Evolutionary conservation across 2,113 vertebrate genomes (phyloP), one percentile per base, ranked within the genome.

Genomic region (Callocephalon fimbriatum): DNA sequence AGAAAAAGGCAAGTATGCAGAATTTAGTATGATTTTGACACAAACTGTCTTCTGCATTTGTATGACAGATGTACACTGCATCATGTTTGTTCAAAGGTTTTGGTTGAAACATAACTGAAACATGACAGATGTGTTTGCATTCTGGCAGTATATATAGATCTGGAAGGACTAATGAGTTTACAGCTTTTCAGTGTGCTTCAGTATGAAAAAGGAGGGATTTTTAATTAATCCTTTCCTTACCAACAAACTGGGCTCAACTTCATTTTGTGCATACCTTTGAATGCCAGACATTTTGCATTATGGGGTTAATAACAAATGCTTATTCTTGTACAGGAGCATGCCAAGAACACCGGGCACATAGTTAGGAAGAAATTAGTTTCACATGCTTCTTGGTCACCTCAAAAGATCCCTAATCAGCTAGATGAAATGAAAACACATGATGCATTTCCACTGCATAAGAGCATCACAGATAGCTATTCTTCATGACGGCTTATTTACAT

Each of bases 301-400:
- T 6, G 26, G 71, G 86, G 97, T 96, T 97, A 96, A 97, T 93
- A 94, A 91, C 90, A 93, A 96, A 90, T 66, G 88, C 83, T 96
- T 96, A 66, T 93, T 93, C 85, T 83, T 73, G 74, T 31, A 59
- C 90, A 92, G 76, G 90, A 93, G 86, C 94, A 96, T 93, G 86
- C 95, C 96, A 97, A 95, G 94, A 95, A 93, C 92, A 91, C 86
- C 92, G 86, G 65, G 90, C 35, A 65, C 88, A 72, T 62, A 53
- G 96, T 97, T 95, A 97, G 92, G 68, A 96, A 93, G 77, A 93
- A 97, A 96, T 95, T 95, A 95, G 95, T 97, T 97, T 95, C 73
- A 92, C 96, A 95, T 93, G 95, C 96, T 96, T 95, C 86, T 89
- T n/a, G 51, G 73, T 96, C 94, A 97, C 96, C 94, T 97, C 95